Base-by-base conservation (phyloP, 2,888 invertebrate species). In the Siphlonurus alternatus region DNA sequence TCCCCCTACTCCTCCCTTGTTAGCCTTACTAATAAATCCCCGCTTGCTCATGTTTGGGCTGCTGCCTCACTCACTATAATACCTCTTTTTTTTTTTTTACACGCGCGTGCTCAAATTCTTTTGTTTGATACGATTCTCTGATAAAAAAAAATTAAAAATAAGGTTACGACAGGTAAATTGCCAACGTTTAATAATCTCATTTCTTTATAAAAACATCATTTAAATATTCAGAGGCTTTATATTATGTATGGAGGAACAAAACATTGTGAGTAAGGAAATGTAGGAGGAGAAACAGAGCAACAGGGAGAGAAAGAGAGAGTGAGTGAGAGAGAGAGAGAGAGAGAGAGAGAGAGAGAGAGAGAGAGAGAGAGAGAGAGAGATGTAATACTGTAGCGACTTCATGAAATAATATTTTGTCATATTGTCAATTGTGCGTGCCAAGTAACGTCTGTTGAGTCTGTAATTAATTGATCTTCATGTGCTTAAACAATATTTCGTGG, bases 271-370 rank as follows among this genome's bases (percentile, higher is more conserved):
- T 59, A 60, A 66, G 62, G 64, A 61, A 65, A 66, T 64, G n/a
- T n/a, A 65, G 66, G 63, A 63, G 64, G 63, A 67, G 65, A 66
- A 63, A 67, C 62, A 61, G 63, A 38, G 24, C 53, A 59, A 53
- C 59, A 61, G 61, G 25, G 63, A 56, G 23, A 59, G 61, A 53
- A 61, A 59, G 62, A 51, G 59, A 54, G 63, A 61, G 61, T 61
- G 51, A 61, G 59, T 53, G 54, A 25, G 23, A 22, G 38, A 56
- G 18, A n/a, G 23, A 54, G n/a, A n/a, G 18, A 53, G n/a, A 25
- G 25, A 25, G 20, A 63, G 59, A 2, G 23, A 61, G 60, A 64
- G 63, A 63, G 63, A 56, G 61, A 66, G 59, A 67, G 60, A 56
- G 62, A 53, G 5, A n/a, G n/a, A n/a, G n/a, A n/a, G n/a, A n/a